phyloP scores from a whole-genome alignment of 2,797 vertebrate species.

The Xyrichtys novacula region DNA sequence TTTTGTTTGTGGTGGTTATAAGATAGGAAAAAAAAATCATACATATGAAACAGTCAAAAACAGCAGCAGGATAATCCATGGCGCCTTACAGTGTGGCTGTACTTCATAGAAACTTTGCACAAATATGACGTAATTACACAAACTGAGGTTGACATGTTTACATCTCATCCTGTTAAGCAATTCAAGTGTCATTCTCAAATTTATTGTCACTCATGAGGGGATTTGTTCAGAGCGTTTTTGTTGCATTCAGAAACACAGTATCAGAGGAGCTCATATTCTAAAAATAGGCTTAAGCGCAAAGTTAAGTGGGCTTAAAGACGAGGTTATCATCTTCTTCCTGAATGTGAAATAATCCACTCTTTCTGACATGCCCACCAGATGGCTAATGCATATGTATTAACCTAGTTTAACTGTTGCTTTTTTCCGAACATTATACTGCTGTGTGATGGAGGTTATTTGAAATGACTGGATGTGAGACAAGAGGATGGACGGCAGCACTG shows the following conservation, averaged over 20 bases:
- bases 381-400: conserved; percentile 63
- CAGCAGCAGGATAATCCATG: not conserved
- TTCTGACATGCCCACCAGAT: conserved; percentile 39
- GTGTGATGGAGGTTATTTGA: conserved; percentile 46
- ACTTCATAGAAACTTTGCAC: not conserved
- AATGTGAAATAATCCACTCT: conserved; percentile 48
- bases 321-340: conserved; percentile 20
- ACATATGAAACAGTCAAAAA: not conserved
- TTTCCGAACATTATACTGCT: conserved; percentile 35
- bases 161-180: not conserved
- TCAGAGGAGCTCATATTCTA: not conserved
- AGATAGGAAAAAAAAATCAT: not conserved
- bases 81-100: not conserved
- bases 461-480: conserved; percentile 38
- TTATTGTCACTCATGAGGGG: not conserved
- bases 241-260: conserved; percentile 1
- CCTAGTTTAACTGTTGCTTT: conserved; percentile 47
- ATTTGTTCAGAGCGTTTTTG: not conserved
- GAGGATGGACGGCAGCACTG: conserved; percentile 25
- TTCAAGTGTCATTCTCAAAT: not conserved
- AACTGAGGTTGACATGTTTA: not conserved
- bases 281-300: conserved; percentile 17
- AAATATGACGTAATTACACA: not conserved
- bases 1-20: not conserved
- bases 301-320: conserved; percentile 38